phyloP scores from a whole-genome alignment of 1,140 invertebrate genomes.

The Acromyrmex echinatior region DNA sequence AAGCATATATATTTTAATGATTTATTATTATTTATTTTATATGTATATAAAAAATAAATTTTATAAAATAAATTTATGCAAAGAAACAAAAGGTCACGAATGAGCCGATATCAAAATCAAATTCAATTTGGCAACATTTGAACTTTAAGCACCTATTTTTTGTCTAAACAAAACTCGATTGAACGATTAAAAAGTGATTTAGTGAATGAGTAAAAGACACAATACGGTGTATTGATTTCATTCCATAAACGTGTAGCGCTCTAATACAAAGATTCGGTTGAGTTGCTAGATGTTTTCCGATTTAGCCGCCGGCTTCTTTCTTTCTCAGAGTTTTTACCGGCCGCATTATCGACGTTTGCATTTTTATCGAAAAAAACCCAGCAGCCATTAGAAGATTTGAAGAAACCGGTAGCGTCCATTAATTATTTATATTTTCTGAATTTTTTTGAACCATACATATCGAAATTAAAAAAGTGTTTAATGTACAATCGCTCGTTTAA shows the following conservation, averaged over 20 bases:
- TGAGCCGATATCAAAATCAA: neutral
- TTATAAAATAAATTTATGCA: neutral
- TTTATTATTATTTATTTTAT: neutral
- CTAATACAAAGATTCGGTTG: neutral
- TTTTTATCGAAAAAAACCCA: constrained; percentile 35
- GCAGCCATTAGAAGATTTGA: neutral
- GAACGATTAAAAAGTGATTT: neutral
- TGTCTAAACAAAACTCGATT: constrained; percentile 2
- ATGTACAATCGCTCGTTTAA: neutral
- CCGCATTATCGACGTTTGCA: constrained; percentile 48
- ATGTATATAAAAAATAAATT: neutral
- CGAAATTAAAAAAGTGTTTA: constrained; percentile 37
- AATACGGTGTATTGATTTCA: constrained; percentile 2
- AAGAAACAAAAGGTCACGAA: no score
- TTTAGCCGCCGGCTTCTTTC: neutral
- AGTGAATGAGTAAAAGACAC: no score
- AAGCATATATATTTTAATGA: neutral
- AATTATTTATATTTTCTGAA: constrained; percentile 27
- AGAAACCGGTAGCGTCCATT: neutral
- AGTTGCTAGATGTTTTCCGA: neutral
- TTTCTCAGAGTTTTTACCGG: constrained; percentile 12
- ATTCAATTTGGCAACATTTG: neutral
- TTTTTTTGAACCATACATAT: neutral
- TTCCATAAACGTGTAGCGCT: neutral
- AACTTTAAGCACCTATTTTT: neutral